Percentiles rank a stretch among this genome's conserved stretches.
These are phyloP conservation scores for Butorides virescens DNA, from an alignment of 2,113 vertebrate genomes.

Conservation along the genomic window DNA sequence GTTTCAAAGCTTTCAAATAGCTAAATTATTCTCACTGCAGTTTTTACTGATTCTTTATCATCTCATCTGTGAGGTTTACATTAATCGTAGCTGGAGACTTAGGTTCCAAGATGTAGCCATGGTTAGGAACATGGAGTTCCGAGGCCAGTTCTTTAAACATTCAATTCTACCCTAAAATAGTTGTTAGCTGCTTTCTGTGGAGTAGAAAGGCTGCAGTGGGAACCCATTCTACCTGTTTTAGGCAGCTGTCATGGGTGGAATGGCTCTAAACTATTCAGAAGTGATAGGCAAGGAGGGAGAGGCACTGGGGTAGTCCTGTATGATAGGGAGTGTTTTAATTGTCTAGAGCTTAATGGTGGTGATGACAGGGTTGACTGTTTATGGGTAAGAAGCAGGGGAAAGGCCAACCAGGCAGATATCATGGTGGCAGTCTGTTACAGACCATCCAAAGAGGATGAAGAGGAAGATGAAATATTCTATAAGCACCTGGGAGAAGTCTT, in stretches of 20 bases:
- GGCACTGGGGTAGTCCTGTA: too few species aligned
- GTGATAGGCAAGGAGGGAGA: too few species aligned
- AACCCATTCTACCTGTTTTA: background rate
- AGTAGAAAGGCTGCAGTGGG: background rate
- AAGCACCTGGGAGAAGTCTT: too few species aligned
- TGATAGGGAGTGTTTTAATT: too few species aligned
- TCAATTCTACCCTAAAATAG: background rate
- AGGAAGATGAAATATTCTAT: too few species aligned
- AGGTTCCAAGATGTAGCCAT: background rate
- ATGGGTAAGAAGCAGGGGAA: too few species aligned
- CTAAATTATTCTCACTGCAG: slow-evolving; percentile 23
- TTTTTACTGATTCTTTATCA: slow-evolving; percentile 17
- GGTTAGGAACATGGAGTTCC: background rate
- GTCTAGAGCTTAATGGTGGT: too few species aligned
- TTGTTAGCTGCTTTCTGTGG: background rate
- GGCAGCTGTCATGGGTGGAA: background rate
- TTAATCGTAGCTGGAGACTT: background rate
- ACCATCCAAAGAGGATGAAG: too few species aligned
- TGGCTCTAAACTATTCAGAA: too few species aligned
- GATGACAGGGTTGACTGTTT: too few species aligned
- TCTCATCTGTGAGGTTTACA: slow-evolving; percentile 13
- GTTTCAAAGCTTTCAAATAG: slow-evolving; percentile 32
- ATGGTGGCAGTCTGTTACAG: too few species aligned
- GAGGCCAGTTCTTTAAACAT: background rate
- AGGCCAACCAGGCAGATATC: too few species aligned